phyloP scores from a whole-genome alignment of 2,797 vertebrate genomes.

The Adrianichthys oophorus region DNA sequence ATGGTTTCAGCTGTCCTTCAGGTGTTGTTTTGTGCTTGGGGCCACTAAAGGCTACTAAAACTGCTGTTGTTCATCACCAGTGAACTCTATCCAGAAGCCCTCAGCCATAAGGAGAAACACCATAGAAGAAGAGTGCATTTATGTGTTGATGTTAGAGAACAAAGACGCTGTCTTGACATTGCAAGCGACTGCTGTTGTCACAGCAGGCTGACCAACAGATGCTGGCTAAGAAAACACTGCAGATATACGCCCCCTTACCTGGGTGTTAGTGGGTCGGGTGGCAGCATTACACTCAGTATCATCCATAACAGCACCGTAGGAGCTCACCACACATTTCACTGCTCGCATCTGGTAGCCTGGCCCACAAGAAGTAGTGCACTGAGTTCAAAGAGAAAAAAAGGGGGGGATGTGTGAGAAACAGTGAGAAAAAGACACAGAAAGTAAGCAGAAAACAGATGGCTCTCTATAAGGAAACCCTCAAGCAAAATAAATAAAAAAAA shows the following conservation, averaged over 20 bases:
- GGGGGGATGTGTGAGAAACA: slow-evolving; percentile 41
- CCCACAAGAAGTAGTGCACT: slow-evolving; percentile 95
- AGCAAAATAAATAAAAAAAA: slow-evolving; percentile 26
- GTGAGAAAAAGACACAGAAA: slow-evolving; percentile 6
- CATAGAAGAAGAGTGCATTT: slow-evolving; percentile 4
- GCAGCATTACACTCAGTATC: slow-evolving; percentile 94
- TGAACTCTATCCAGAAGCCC: too few species aligned
- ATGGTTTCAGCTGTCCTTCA: slow-evolving; percentile 4
- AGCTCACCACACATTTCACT: slow-evolving; percentile 91
- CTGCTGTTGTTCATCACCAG: too few species aligned
- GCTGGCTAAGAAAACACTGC: neutral
- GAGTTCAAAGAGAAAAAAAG: slow-evolving; percentile 55
- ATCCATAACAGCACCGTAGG: slow-evolving; percentile 89
- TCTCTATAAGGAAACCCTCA: slow-evolving; percentile 19
- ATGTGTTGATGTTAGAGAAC: slow-evolving; percentile 7
- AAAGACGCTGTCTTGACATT: slow-evolving; percentile 22
- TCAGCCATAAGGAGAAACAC: neutral
- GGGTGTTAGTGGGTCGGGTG: slow-evolving; percentile 88
- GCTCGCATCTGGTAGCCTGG: slow-evolving; percentile 94
- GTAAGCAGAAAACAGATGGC: slow-evolving; percentile 20
- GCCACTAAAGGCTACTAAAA: neutral
- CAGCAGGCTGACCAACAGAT: neutral
- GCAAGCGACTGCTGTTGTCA: neutral
- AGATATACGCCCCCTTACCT: slow-evolving; percentile 73
- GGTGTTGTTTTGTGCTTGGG: neutral